These are phyloP conservation scores for Ciconia stormi DNA, from an alignment of 2,113 vertebrate genomes.

Conservation along the genomic window DNA sequence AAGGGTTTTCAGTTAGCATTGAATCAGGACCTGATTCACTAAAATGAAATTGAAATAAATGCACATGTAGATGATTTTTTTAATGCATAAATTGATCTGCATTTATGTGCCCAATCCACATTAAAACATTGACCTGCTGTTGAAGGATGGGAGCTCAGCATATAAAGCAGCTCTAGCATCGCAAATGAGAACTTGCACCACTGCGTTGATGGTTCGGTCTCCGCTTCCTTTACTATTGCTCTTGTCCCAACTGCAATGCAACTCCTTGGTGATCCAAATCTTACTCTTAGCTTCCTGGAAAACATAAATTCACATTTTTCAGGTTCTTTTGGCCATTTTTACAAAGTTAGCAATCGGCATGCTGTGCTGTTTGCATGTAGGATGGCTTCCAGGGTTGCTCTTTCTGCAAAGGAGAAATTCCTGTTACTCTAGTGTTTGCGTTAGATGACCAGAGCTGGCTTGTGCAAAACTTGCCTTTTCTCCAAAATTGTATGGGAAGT, in stretches of 20 bases:
- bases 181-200: background rate
- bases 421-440: background rate
- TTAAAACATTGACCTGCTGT: constrained; percentile 55
- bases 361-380: background rate
- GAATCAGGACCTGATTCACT: constrained; percentile 51
- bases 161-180: constrained; percentile 14
- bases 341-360: background rate
- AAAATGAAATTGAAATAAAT: constrained; percentile 71
- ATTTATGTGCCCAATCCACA: constrained; percentile 56
- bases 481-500: background rate
- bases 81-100: constrained; percentile 65
- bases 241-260: background rate
- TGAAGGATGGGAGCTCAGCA: constrained; percentile 47
- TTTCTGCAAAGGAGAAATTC: background rate
- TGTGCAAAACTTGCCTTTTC: background rate
- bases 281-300: background rate
- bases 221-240: background rate
- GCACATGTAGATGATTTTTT: constrained; percentile 57
- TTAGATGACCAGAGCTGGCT: background rate
- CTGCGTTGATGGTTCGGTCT: accelerated
- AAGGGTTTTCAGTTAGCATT: constrained; percentile 53
- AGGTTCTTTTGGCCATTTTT: background rate
- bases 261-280: background rate
- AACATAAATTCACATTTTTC: background rate
- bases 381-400: background rate